phyloP scores from a whole-genome alignment of 2,113 vertebrate species.

The Plecturocebus donacophilus region DNA sequence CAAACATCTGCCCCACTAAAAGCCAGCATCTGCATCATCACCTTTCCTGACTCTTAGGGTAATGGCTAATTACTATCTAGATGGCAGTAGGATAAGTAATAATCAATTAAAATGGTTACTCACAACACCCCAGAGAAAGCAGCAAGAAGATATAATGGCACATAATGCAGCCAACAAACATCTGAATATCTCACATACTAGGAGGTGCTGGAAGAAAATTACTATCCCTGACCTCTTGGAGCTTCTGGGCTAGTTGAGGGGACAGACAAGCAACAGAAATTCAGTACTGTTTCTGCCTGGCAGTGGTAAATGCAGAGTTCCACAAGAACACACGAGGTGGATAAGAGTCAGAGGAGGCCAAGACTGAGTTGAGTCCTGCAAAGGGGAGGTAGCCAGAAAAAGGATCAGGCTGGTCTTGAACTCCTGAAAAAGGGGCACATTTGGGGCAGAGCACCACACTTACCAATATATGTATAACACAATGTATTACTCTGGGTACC shows the following conservation, averaged over 20 bases:
- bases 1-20: conserved; percentile 16
- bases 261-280: not conserved
- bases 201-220: not conserved
- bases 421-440: not conserved
- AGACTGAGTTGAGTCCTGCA: not conserved
- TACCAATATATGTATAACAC: too few species aligned
- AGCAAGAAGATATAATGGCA: not conserved
- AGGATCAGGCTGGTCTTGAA: too few species aligned
- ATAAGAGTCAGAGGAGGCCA: not conserved
- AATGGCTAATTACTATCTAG: not conserved
- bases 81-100: not conserved
- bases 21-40: not conserved
- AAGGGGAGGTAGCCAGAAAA: not conserved
- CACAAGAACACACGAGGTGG: not conserved
- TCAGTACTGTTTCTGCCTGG: not conserved
- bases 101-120: conserved; percentile 29
- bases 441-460: not conserved
- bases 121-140: not conserved
- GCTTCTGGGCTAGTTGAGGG: not conserved
- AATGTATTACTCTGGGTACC: not conserved
- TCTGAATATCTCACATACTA: not conserved
- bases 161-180: not conserved
- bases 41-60: not conserved
- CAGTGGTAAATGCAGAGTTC: not conserved
- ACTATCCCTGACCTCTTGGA: not conserved